Base-by-base conservation (phyloP, 2,113 vertebrate species). In the Solea senegalensis region DNA sequence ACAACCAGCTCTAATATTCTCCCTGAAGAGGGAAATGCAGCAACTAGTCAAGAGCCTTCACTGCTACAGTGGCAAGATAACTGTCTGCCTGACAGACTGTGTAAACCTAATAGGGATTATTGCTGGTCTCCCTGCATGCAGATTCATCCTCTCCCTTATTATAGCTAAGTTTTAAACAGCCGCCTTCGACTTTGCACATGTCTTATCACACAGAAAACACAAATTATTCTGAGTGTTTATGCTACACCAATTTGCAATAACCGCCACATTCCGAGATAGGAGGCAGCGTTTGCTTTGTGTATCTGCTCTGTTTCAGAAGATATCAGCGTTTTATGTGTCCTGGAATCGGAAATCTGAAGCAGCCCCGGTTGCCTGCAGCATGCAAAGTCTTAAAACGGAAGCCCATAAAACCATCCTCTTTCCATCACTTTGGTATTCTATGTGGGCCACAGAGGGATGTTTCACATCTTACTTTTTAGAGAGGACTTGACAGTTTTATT, bases 231-330 rank as follows among this genome's bases (percentile, higher is more conserved):
- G 40, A 8, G 69, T 87, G 81, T 87, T 91, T 87, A 70, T 86
- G 89, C 76, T 62, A 79, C 70, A 72, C 53, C 62, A 63, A 73
- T 80, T 78, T 70, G 74, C 72, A 83, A 88, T 85, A 78, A 78
- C 67, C 11, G 72, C 44, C 63, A 45, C 71, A 58, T 53, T 83
- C 51, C 54, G 21, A 61, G 46, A 75, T 65, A 77, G 70, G 72
- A 86, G 86, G 77, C 55, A 50, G 53, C 21, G 16, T 83, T 71
- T 68, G 67, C 67, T 84, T 72, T 72, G 56, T 64, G 27, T 46
- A 13, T 83, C 58, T 77, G 74, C 55, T 63, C 50, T 53, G 67
- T 79, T 84, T 83, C 69, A 61, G 48, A 54, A 72, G 72, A 80
- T 46, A 78, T 72, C 54, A 40, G 41, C 43, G 49, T 76, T 61